These are phyloP conservation scores for Borostomias antarcticus DNA, from an alignment of 2,797 vertebrate species.

Conservation along the genomic window DNA sequence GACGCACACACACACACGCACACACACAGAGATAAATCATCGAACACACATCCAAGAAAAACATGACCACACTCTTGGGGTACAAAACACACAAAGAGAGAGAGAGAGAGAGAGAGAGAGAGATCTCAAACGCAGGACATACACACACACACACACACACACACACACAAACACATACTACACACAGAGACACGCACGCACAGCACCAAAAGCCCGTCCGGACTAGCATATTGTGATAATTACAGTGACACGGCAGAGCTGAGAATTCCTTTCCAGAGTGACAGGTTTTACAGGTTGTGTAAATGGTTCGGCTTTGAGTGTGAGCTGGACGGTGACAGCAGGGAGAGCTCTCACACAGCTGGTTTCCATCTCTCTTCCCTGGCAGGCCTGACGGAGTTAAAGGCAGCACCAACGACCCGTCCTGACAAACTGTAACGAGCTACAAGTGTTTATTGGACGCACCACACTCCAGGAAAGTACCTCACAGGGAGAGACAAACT, in stretches of 20 bases:
- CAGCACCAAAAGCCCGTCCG: constrained; percentile 25
- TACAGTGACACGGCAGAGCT: constrained; percentile 71
- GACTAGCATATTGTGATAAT: constrained; percentile 74
- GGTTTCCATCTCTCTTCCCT: constrained; percentile 65
- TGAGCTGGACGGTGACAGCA: constrained; percentile 47
- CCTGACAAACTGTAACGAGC: constrained; percentile 5
- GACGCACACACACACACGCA: constrained; percentile 12
- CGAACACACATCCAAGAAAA: constrained; percentile 62
- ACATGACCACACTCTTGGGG: constrained; percentile 56
- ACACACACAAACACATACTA: constrained; percentile 33
- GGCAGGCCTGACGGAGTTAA: not conserved
- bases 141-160: constrained; percentile 9
- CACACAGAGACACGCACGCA: constrained; percentile 31
- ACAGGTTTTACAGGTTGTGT: constrained; percentile 40
- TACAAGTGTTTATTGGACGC: constrained; percentile 5
- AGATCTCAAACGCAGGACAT: not conserved
- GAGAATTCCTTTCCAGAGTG: constrained; percentile 57
- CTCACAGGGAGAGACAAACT: not conserved
- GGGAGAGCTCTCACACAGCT: constrained; percentile 63
- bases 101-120: constrained; percentile 51
- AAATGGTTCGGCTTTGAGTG: constrained; percentile 52
- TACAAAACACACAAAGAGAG: constrained; percentile 51
- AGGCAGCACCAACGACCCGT: not conserved
- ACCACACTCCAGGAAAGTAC: constrained; percentile 40
- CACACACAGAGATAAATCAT: constrained; percentile 51